Percentiles rank a stretch among this genome's conserved stretches.
These are phyloP conservation scores for Ceramica pisi DNA, from an alignment of 2,888 invertebrate species.

Conservation along the genomic window DNA sequence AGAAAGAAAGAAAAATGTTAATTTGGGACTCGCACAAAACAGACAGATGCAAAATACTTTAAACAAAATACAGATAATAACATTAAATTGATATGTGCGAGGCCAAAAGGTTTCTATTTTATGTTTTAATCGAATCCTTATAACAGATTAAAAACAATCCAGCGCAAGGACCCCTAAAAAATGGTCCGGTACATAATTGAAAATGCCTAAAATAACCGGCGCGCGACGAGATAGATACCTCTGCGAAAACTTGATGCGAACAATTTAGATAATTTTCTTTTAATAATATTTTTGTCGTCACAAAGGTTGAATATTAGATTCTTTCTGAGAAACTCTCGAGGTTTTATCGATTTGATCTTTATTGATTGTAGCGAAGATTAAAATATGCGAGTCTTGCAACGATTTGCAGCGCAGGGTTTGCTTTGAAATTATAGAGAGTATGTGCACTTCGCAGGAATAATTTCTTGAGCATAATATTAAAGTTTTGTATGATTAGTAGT, in stretches of 20 bases:
- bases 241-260: constrained; percentile 76
- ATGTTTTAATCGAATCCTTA: too few relatives aligned
- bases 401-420: not conserved
- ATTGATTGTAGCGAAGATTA: constrained; percentile 42
- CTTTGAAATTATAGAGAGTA: not conserved
- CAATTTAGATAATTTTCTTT: constrained; percentile 79
- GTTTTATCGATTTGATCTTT: constrained; percentile 37
- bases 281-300: constrained; percentile 74
- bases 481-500: not conserved
- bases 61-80: too few relatives aligned
- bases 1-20: too few relatives aligned
- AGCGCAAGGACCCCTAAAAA: constrained; percentile 42
- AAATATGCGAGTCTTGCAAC: constrained; percentile 1
- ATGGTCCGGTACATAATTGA: constrained; percentile 81
- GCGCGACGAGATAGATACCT: constrained; percentile 71
- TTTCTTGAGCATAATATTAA: not conserved
- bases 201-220: constrained; percentile 87
- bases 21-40: too few relatives aligned
- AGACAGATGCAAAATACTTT: too few relatives aligned
- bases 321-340: constrained; percentile 45
- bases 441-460: not conserved
- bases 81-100: too few relatives aligned
- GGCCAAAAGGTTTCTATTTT: too few relatives aligned
- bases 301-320: constrained; percentile 40
- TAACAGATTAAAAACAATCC: not conserved